Evolutionary conservation across 1,140 invertebrate species (phyloP).

Genomic region (Drosophila saltans): DNA sequence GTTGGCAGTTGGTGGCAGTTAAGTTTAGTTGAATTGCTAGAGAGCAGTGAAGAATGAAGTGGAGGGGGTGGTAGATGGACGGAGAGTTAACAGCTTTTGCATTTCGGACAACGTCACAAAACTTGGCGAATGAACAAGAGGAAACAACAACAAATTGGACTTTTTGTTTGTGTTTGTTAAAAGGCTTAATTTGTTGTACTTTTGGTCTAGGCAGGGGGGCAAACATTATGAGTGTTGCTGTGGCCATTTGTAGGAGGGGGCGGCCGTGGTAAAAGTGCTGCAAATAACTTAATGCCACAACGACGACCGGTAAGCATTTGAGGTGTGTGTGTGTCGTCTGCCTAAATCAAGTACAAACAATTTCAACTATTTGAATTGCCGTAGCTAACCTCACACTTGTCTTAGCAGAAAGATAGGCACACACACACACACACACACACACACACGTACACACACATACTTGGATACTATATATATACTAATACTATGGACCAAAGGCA

Average conservation of each 20-base stretch:
- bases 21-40: conserved; percentile 1
- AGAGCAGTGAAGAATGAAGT: background rate
- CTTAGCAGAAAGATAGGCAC: too few relatives aligned
- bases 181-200: conserved; percentile 79
- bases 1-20: background rate
- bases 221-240: conserved; percentile 58
- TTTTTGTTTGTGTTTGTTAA: conserved; percentile 80
- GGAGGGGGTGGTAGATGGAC: background rate
- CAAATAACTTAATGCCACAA: conserved; percentile 68
- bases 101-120: conserved; percentile 67
- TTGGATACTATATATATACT: background rate
- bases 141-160: conserved; percentile 69
- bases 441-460: conserved; percentile 13
- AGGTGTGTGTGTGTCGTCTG: conserved; percentile 40
- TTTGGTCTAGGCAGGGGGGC: conserved; percentile 57
- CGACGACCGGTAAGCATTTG: conserved; percentile 12
- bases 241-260: background rate
- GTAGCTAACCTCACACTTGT: conserved; percentile 25
- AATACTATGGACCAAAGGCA: conserved; percentile 3
- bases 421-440: conserved; percentile 21
- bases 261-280: conserved; percentile 53
- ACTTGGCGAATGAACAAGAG: conserved; percentile 43
- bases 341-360: conserved; percentile 79
- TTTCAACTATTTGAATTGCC: conserved; percentile 78
- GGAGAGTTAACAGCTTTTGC: conserved; percentile 70